phyloP scores from a whole-genome alignment of 2,113 vertebrate genomes.

The Riparia riparia region DNA sequence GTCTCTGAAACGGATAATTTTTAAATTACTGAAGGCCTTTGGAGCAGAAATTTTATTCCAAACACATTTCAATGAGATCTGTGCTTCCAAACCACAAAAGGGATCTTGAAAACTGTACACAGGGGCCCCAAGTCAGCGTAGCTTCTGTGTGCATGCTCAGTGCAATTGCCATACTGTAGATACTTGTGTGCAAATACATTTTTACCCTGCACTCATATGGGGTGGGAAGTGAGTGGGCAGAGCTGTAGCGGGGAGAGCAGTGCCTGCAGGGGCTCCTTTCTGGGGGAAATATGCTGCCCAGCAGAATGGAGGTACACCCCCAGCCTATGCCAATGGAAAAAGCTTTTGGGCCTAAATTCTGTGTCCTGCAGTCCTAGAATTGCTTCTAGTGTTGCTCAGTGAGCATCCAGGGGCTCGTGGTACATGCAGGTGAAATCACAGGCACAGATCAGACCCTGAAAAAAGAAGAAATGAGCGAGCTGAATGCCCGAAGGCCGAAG shows the following conservation, averaged over 20 bases:
- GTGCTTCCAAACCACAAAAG: background rate
- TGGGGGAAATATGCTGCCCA: background rate
- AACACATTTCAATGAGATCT: background rate
- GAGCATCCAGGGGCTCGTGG: background rate
- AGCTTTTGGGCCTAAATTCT: background rate
- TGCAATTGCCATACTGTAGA: background rate
- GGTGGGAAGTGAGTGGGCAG: background rate
- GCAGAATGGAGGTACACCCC: background rate
- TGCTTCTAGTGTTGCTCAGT: background rate
- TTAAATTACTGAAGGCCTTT: background rate
- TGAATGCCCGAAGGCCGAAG: background rate
- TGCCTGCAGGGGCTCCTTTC: background rate
- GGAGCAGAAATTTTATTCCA: background rate
- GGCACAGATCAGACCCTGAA: background rate
- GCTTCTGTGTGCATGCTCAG: background rate
- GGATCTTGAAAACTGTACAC: background rate
- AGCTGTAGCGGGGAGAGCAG: fast-evolving
- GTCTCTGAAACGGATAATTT: background rate
- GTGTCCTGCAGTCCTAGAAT: background rate
- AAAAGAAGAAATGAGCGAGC: background rate
- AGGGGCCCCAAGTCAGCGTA: background rate
- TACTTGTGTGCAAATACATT: background rate
- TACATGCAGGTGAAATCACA: background rate
- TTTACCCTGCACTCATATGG: fast-evolving
- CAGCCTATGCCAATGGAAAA: background rate